phyloP scores from a whole-genome alignment of 2,888 invertebrate genomes.

The Linyphia triangularis region DNA sequence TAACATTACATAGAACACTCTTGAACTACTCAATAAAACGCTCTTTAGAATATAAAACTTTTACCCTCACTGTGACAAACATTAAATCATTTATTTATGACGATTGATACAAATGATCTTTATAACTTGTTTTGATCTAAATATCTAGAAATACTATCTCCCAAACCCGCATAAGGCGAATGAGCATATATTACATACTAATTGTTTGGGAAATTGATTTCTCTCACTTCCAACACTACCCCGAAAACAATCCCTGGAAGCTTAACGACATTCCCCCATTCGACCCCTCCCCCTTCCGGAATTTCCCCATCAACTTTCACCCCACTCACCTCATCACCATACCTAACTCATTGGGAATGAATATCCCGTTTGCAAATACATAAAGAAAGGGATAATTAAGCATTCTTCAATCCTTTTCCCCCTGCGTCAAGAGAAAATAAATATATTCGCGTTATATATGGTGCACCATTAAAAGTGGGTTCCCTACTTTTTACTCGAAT shows the following conservation, averaged over 20 bases:
- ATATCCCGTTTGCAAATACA: slow-evolving; percentile 14
- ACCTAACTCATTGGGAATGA: neutral
- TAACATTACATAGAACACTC: no score
- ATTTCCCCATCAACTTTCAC: neutral
- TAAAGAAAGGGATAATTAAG: slow-evolving; percentile 55
- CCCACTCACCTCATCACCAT: neutral
- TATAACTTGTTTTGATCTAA: no score
- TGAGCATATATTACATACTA: slow-evolving; percentile 2
- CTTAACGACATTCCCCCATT: neutral
- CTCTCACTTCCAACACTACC: neutral
- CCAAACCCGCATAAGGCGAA: neutral
- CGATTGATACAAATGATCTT: no score
- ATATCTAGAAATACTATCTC: no score
- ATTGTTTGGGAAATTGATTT: slow-evolving; percentile 13
- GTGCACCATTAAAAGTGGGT: slow-evolving; percentile 27
- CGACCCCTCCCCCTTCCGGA: neutral
- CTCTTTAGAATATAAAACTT: no score
- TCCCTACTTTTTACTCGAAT: no score
- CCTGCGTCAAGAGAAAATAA: slow-evolving; percentile 32
- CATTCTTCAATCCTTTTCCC: slow-evolving; percentile 25
- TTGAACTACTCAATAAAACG: no score
- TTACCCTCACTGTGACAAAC: no score
- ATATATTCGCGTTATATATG: slow-evolving; percentile 58
- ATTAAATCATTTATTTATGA: no score
- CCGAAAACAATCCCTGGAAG: neutral